These are phyloP conservation scores for Spea hammondii DNA, from an alignment of 2,797 vertebrate species.

Conservation along the genomic window DNA sequence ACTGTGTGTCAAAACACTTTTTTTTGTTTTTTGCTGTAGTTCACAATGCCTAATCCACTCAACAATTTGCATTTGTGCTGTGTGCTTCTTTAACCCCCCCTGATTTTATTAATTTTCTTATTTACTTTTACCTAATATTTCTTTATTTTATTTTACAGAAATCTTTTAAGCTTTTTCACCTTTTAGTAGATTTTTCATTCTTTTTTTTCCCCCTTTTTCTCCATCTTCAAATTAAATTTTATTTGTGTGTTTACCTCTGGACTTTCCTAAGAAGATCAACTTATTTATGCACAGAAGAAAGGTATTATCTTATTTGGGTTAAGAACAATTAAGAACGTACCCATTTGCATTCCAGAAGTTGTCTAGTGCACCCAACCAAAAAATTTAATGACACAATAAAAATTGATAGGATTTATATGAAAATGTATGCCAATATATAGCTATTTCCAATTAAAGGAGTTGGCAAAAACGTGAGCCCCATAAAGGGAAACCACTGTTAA, in stretches of 20 bases:
- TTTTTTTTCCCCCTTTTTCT: slow-evolving; percentile 54
- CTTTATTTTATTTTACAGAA: slow-evolving; percentile 80
- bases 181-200: slow-evolving; percentile 66
- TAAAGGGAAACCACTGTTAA: too few relatives aligned
- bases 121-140: slow-evolving; percentile 72
- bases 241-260: slow-evolving; percentile 73
- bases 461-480: too few relatives aligned
- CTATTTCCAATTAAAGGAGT: too few relatives aligned
- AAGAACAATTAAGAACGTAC: slow-evolving; percentile 15
- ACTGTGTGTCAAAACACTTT: background rate
- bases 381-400: too few relatives aligned
- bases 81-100: slow-evolving; percentile 4
- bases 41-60: slow-evolving; percentile 24
- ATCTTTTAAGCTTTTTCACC: slow-evolving; percentile 70
- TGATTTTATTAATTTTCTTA: slow-evolving; percentile 51
- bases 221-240: slow-evolving; percentile 75
- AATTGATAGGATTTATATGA: too few relatives aligned
- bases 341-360: background rate
- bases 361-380: too few relatives aligned
- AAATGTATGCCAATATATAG: too few relatives aligned
- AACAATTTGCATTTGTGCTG: slow-evolving; percentile 21
- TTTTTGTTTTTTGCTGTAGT: background rate
- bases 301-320: slow-evolving; percentile 68
- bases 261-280: slow-evolving; percentile 91
- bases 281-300: slow-evolving; percentile 91